A percentile compares a stretch with the other conserved stretches of the same genome.
Conservation (phyloP, 1,140 invertebrate genomes). For the Ceratina japonica region DNA sequence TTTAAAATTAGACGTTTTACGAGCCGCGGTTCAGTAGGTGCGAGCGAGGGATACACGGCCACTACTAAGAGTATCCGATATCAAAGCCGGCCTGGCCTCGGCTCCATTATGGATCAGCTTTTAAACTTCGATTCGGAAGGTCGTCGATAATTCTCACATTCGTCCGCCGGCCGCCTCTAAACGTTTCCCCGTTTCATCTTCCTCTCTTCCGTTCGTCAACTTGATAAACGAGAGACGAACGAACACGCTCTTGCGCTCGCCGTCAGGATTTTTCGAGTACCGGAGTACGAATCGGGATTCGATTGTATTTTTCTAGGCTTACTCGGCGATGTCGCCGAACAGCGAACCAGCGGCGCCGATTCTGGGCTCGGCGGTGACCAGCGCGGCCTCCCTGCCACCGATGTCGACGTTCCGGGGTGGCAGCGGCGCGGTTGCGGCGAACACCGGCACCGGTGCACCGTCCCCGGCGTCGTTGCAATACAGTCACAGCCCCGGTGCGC, state of each 20-base stretch:
- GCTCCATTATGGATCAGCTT: conserved; percentile 45
- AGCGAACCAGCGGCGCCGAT: conserved; percentile 77
- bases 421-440: conserved; percentile 77
- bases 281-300: no score
- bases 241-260: no score
- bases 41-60: conserved; percentile 40
- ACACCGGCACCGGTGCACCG: conserved; percentile 78
- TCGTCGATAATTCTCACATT: not conserved
- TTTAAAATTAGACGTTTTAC: conserved; percentile 71
- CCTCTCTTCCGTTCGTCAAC: no score
- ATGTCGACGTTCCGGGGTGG: conserved; percentile 93
- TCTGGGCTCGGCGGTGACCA: conserved; percentile 81
- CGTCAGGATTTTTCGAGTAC: no score
- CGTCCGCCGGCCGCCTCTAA: no score
- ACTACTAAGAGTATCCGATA: conserved; percentile 63
- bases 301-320: conserved; percentile 78
- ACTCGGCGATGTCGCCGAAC: conserved; percentile 81
- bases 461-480: conserved; percentile 82
- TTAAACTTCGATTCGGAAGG: conserved; percentile 17
- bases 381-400: conserved; percentile 88
- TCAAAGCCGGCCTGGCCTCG: conserved; percentile 54
- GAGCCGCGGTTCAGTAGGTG: conserved; percentile 57
- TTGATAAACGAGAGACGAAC: no score
- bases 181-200: no score
- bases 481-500: conserved; percentile 78